A percentile compares a stretch with the other conserved stretches of the same genome.
Conservation (phyloP, 2,888 invertebrate species). For the Boloria selene region DNA sequence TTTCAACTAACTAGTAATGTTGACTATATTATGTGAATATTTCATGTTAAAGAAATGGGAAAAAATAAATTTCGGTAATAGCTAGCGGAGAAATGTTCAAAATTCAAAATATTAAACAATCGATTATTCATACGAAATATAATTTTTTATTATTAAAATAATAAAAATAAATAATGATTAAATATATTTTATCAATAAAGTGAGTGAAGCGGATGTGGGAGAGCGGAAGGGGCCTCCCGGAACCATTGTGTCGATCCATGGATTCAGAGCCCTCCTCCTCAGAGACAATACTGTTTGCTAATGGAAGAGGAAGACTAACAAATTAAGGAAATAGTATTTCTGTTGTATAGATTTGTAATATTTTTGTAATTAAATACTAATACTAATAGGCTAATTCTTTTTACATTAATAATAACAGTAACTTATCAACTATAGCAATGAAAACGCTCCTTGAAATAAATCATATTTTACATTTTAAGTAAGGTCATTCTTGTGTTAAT, state of each 20-base stretch:
- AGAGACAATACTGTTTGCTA: slow-evolving; percentile 7
- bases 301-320: slow-evolving; percentile 13
- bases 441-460: slow-evolving; percentile 20
- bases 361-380: neutral
- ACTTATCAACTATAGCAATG: slow-evolving; percentile 11
- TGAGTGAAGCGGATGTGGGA: slow-evolving; percentile 6
- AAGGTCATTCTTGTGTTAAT: slow-evolving; percentile 14
- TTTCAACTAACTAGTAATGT: no score
- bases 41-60: no score
- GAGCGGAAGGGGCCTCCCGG: slow-evolving; percentile 19
- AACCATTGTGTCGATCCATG: slow-evolving; percentile 19
- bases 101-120: no score
- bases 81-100: no score
- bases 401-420: neutral
- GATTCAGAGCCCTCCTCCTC: slow-evolving; percentile 6
- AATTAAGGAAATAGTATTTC: neutral
- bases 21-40: no score
- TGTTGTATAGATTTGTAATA: slow-evolving; percentile 1
- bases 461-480: slow-evolving; percentile 34
- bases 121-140: no score
- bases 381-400: neutral
- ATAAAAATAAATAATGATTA: neutral
- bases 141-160: neutral
- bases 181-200: slow-evolving; percentile 6
- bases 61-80: no score